Evolutionary conservation across 2,113 vertebrate genomes (phyloP), one percentile per base, ranked within the genome.

Genomic region (Melanocharis versteri): DNA sequence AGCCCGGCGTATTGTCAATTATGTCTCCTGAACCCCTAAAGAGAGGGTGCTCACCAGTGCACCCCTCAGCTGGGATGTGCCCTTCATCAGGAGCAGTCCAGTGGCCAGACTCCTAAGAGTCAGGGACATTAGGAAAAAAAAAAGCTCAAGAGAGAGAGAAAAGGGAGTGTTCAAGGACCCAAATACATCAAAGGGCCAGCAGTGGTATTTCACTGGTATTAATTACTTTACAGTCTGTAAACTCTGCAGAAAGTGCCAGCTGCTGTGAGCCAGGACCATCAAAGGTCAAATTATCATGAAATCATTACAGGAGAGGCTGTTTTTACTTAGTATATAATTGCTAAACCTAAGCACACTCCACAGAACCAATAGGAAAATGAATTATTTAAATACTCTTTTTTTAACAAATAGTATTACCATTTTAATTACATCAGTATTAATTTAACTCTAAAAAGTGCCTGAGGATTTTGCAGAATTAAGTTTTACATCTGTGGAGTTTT

Each of bases 241-340:
- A 90, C 83, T 53, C 48, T 22, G 53, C 1, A 65, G 44, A 56
- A 86, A 75, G 86, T 81, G n/a, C 37, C 68, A 83, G 93, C 76
- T 80, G 68, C 79, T 75, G 28, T 37, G 86, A 96, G 88, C 72
- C 45, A 88, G 60, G 83, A 83, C 76, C 56, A 86, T 40, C 87
- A 90, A 95, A 95, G 93, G 90, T 92, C 94, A 95, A 72, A 92
- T 84, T 93, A 92, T 53, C 94, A 92, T 89, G 57, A 92, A 94
- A 95, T 95, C 39, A 7, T 90, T 92, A 82, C 33, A 83, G 68
- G 70, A 81, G 47, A 93, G 30, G 48, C 68, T 90, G 83, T 26
- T 88, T 77, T 89, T 48, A 78, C 80, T 84, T 42, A 47, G 48
- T 88, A 78, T 20, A 10, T 78, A 81, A 90, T 90, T 93, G 83